Conservation (phyloP, 2,113 vertebrate genomes). For the Antigone vipio region DNA sequence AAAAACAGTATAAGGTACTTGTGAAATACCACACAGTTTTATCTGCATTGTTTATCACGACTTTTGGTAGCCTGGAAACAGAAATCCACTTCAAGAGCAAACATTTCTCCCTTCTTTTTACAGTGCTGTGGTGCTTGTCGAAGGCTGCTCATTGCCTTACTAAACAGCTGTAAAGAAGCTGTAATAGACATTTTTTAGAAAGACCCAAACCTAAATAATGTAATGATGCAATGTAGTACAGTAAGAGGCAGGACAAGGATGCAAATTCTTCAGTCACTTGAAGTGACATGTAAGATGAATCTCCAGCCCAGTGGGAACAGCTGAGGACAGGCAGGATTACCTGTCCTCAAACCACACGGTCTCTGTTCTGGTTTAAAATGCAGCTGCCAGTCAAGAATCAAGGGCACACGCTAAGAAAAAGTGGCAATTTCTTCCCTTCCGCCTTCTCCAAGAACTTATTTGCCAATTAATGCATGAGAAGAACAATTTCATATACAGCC, state of each 20-base stretch:
- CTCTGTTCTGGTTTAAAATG: not conserved
- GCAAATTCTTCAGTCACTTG: not conserved
- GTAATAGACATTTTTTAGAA: not conserved
- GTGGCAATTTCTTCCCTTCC: not conserved
- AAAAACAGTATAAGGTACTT: not conserved
- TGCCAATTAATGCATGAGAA: not conserved
- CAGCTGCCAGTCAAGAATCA: not conserved
- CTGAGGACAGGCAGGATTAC: not conserved
- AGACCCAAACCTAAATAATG: not conserved
- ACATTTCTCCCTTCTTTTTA: not conserved
- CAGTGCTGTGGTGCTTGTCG: not conserved
- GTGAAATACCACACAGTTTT: not conserved
- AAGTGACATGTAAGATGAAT: not conserved
- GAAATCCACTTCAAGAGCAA: not conserved
- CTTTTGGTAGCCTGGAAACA: not conserved
- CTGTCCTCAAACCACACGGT: not conserved
- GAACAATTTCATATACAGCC: not conserved
- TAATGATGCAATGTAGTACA: not conserved
- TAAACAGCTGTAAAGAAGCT: not conserved
- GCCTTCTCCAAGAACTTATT: not conserved
- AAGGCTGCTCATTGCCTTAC: not conserved
- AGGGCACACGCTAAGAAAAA: not conserved
- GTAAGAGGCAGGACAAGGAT: not conserved
- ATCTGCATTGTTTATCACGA: not conserved
- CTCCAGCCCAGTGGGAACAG: not conserved